These are phyloP conservation scores for Pogonus chalceus DNA, from an alignment of 1,140 invertebrate genomes.

Conservation along the genomic window DNA sequence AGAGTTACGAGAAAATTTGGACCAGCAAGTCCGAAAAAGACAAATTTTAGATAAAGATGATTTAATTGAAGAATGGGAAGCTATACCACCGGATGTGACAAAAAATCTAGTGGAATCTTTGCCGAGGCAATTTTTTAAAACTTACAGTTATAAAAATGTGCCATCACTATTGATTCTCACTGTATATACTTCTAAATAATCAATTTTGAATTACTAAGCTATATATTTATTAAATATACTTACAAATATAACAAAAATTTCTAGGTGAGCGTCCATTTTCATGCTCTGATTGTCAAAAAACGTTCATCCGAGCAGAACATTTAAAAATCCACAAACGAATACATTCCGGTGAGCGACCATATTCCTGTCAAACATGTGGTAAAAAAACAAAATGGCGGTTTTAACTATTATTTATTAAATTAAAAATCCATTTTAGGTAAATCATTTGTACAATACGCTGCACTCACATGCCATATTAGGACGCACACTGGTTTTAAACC, in stretches of 20 bases:
- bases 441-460: slow-evolving; percentile 18
- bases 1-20: too few species aligned
- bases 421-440: not conserved
- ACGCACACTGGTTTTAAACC: slow-evolving; percentile 54
- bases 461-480: slow-evolving; percentile 19
- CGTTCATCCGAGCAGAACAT: slow-evolving; percentile 46
- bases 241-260: not conserved
- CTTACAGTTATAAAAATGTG: not conserved
- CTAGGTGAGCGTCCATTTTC: slow-evolving; percentile 46
- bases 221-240: not conserved
- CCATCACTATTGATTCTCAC: not conserved
- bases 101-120: too few species aligned
- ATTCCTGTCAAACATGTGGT: slow-evolving; percentile 49
- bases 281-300: slow-evolving; percentile 43
- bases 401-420: not conserved
- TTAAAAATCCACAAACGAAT: slow-evolving; percentile 41
- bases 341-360: slow-evolving; percentile 50
- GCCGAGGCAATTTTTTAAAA: not conserved
- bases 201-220: not conserved
- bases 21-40: too few species aligned
- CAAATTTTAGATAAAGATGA: too few species aligned
- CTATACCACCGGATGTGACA: too few species aligned
- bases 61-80: too few species aligned
- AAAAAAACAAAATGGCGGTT: slow-evolving; percentile 22
- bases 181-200: not conserved